Conservation (phyloP, 2,888 invertebrate genomes). For the Ochropacha duplaris region DNA sequence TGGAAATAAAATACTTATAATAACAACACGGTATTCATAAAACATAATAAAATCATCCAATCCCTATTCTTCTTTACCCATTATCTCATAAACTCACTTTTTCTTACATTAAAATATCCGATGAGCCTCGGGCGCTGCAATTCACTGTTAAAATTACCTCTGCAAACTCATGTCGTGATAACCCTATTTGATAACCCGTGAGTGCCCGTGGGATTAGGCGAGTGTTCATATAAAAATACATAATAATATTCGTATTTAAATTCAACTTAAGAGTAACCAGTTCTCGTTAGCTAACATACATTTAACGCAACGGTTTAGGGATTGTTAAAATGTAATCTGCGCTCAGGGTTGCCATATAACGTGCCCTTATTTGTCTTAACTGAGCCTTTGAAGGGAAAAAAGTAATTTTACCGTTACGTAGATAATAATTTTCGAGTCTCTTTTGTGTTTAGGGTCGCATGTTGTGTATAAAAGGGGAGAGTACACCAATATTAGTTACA, state of each 20-base stretch:
- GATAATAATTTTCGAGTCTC: not conserved
- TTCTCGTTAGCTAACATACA: constrained; percentile 6
- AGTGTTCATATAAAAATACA: constrained; percentile 21
- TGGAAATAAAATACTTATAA: not conserved
- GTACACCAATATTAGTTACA: not conserved
- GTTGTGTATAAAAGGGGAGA: not conserved
- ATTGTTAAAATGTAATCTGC: constrained; percentile 15
- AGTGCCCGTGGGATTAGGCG: not conserved
- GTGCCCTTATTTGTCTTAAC: not conserved
- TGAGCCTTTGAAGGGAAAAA: not conserved
- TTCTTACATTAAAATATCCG: not conserved
- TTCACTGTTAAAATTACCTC: not conserved
- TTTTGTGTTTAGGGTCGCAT: constrained; percentile 1
- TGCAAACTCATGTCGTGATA: not conserved
- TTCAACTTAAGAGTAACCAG: constrained; percentile 13
- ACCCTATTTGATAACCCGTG: not conserved
- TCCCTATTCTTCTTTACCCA: not conserved
- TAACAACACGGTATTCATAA: not conserved
- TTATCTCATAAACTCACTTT: not conserved
- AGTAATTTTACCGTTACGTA: constrained; percentile 2
- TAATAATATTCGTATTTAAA: constrained; percentile 19
- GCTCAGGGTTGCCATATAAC: not conserved
- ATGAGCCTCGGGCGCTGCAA: not conserved
- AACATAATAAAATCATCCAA: not conserved
- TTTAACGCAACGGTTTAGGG: not conserved